Base-by-base conservation (phyloP, 1,140 invertebrate genomes). In the Pseudomyrmex flavicornis region DNA sequence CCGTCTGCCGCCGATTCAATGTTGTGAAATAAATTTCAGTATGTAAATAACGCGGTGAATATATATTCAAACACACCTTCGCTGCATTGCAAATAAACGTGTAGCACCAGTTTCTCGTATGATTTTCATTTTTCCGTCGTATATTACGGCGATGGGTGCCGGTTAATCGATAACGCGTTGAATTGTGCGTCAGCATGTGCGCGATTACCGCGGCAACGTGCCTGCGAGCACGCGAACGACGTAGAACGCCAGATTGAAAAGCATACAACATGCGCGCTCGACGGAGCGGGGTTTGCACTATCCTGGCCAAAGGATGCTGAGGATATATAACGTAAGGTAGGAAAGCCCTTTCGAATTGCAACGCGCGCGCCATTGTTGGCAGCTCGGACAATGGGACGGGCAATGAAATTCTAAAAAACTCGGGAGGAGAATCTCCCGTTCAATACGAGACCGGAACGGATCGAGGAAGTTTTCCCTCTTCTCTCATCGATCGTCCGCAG, bases 371-470 rank as follows among this genome's bases (percentile, higher is more conserved):
- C 76, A 89, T 89, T 89, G 88, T 89, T 84, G 83, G 84, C 48
- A 50, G 84, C 44, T 66, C 63, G 52, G 56, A 65, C 72, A 83
- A 73, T 76, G 59, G 63, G 66, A 52, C 62, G 88, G 72, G 68
- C 87, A 89, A 89, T 89, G 87, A 87, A 87, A 89, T 89, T 82
- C 85, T 75, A 70, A 73, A 86, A 88, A 86, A 89, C 63, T 83
- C 73, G 61, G 35, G 26, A 46, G 26, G 73, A 83, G 70, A 75
- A 69, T 35, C 44, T 10, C 62, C 77, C 69, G 56, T 65, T 72
- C 75, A 59, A 82, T 85, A 69, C 54, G 70, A 56, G 70, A 61
- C 70, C 65, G 52, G 44, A 65, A 61, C 56, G 59, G 62, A 66
- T 66, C 46, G 66, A 66, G 54, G 20, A 85, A 82, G 83, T 88